Evolutionary conservation across 2,888 invertebrate genomes (phyloP).

Genomic region (Drosophila quinaria): DNA sequence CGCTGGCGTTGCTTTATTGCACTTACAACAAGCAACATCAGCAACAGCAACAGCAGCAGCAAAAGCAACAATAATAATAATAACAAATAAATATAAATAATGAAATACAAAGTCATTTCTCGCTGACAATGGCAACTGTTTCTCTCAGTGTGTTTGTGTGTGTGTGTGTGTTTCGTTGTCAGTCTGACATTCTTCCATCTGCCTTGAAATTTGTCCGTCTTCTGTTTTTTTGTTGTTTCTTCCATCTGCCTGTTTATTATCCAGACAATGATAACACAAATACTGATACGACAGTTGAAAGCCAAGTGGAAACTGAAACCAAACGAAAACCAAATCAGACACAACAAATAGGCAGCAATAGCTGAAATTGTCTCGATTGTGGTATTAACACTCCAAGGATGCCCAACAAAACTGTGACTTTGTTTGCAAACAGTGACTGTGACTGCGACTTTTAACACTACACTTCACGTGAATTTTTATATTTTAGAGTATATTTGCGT

Average conservation of each 20-base stretch:
- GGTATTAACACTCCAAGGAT: slow-evolving; percentile 21
- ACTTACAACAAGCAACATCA: slow-evolving; percentile 29
- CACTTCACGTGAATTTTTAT: too few relatives aligned
- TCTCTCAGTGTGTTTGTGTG: not conserved
- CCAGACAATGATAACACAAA: slow-evolving; percentile 51
- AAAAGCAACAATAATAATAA: slow-evolving; percentile 30
- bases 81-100: slow-evolving; percentile 78
- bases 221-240: slow-evolving; percentile 1
- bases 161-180: not conserved
- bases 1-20: slow-evolving; percentile 62
- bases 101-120: slow-evolving; percentile 70
- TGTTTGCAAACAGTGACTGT: slow-evolving; percentile 1
- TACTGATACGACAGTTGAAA: slow-evolving; percentile 17
- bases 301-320: slow-evolving; percentile 31
- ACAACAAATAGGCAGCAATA: slow-evolving; percentile 40
- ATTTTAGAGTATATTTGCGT: not conserved
- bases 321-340: slow-evolving; percentile 41
- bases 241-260: slow-evolving; percentile 52
- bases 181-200: slow-evolving; percentile 22
- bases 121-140: slow-evolving; percentile 49
- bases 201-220: slow-evolving; percentile 21
- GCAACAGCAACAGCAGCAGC: slow-evolving; percentile 16
- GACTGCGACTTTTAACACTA: not conserved
- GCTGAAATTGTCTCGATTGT: slow-evolving; percentile 29
- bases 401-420: slow-evolving; percentile 8